These are phyloP conservation scores for Octodon degus DNA, from an alignment of 2,113 vertebrate species.

Conservation along the genomic window DNA sequence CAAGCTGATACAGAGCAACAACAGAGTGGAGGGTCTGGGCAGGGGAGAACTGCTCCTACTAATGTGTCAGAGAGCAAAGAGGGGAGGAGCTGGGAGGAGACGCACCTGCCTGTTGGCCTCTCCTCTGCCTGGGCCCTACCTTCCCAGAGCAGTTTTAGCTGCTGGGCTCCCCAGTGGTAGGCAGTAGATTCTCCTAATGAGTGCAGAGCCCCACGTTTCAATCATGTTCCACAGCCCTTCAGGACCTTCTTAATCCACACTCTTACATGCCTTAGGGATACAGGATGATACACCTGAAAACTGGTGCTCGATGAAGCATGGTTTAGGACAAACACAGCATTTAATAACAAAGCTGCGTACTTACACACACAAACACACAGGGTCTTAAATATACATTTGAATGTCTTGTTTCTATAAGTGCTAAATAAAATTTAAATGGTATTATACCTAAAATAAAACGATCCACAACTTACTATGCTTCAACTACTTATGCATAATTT, in stretches of 20 bases:
- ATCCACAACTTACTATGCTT: background rate
- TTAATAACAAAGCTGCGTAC: background rate
- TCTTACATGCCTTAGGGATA: background rate
- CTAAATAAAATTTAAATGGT: conserved; percentile 45
- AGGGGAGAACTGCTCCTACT: background rate
- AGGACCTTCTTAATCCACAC: background rate
- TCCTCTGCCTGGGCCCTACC: background rate
- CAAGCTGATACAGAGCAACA: background rate
- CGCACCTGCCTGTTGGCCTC: background rate
- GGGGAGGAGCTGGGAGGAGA: background rate
- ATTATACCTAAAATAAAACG: background rate
- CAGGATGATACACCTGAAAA: background rate
- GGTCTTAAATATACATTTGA: background rate
- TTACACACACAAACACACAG: background rate
- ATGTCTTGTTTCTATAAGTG: conserved; percentile 34
- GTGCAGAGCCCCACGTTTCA: background rate
- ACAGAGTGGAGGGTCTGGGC: background rate
- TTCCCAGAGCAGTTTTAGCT: background rate
- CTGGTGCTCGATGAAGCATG: background rate
- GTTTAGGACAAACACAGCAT: background rate
- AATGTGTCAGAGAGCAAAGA: background rate
- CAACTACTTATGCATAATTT: background rate
- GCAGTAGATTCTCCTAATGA: no score
- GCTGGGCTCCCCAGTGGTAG: background rate
- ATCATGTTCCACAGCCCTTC: background rate